Evolutionary conservation across 2,888 invertebrate genomes (phyloP), one percentile per base, ranked within the genome.

Genomic region (Sicus ferrugineus): DNA sequence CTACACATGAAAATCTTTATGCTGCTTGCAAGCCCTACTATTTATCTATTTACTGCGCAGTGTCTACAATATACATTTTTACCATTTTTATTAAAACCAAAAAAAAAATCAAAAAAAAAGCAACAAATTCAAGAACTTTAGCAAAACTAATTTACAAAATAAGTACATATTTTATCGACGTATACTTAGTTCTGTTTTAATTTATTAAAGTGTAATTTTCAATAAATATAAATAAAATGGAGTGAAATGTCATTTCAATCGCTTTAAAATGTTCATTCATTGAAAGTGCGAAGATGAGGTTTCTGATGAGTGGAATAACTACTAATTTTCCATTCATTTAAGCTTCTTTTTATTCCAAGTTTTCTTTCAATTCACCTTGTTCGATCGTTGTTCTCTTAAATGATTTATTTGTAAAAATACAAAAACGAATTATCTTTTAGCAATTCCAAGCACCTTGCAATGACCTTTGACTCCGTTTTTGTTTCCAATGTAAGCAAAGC

Each of bases 91-190:
- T 62, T 54, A 63, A 48, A 65, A 65, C 67, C 23, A 59, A 48
- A 64, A 16, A 58, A 65, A 56, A 56, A 73, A 59, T 28, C 61
- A 38, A 65, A n/a, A 64, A 65, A 48, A 48, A 73, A 62, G 21
- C 54, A 68, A 63, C 56, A 26, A 54, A 70, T 54, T 54, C 23
- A 56, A 65, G 30, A 54, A 71, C 54, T 38, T 63, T 69, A 67
- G 56, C 46, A 65, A 54, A 54, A 71, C 54, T 46, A 63, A 70
- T 64, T 58, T 67, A 61, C 16, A 75, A 76, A 73, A 73, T 73
- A 30, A 46, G 56, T n/a, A 21, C 42, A 52, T 52, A 42, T 65
- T 67, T 52, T 67, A 58, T 68, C 52, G 67, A 70, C 72, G 73
- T 73, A 68, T 70, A 59, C 67, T 69, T 31, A 69, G 42, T 65